Evolutionary conservation across 2,113 vertebrate genomes (phyloP), one percentile per base, ranked within the genome.

Genomic region (Lipophrys pholis): DNA sequence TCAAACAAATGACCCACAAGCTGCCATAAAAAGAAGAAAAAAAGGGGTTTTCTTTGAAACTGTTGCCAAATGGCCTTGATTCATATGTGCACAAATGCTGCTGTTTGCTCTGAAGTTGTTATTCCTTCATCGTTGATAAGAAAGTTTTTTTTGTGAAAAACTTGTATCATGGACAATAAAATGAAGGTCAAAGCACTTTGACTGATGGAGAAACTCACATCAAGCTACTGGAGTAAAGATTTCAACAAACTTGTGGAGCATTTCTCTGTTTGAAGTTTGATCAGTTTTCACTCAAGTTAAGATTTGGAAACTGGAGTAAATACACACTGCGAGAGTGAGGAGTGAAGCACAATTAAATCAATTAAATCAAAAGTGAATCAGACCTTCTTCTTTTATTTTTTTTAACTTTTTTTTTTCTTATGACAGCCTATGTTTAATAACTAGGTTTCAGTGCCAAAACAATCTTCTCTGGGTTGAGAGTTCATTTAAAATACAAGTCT

Each of bases 1-100:
- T 87, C 78, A 91, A 91, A 89, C 84, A 91, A 83, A 78, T 35
- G 48, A 35, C 49, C 48, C 15, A 61, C 14, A 7, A 53, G 40
- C 41, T 14, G 15, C 58, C 55, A 81, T 82, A 76, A 80, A 80
- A 82, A 78, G 46, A 30, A 30, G 21, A 4, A 30, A 30, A 30
- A 30, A 30, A 30, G n/a, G 30, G 56, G 57, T 49, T 60, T 15
- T 12, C 45, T 81, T 82, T 77, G 55, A 78, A 64, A 35, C 11
- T 11, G 39, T 64, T 50, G 55, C 63, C 40, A 49, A 49, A 40
- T 12, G 5, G 16, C 50, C 76, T 80, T 69, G 52, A 68, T 57
- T 59, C 6, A 12, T 11, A 38, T 7, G 1, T 10, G 8, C 36
- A 67, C 51, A 48, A 14, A 12, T 12, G 40, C 3, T 45, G 11